Base-by-base conservation (phyloP, 2,113 vertebrate genomes). In the Peromyscus polionotus region DNA sequence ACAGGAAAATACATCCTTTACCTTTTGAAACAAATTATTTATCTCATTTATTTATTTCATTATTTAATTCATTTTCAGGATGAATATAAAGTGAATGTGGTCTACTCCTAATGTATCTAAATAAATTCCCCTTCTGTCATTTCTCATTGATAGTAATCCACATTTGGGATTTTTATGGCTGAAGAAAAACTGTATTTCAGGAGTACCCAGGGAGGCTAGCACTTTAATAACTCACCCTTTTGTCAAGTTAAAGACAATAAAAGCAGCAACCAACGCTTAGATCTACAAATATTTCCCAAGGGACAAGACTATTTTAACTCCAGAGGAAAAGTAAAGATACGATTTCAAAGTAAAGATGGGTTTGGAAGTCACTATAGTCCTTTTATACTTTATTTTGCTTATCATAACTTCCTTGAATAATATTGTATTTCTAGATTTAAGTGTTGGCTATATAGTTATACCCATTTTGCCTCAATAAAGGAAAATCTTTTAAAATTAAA, bases 221-320 rank as follows among this genome's bases (percentile, higher is more conserved):
- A 12, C 28, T 87, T 90, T 92, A 20, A 90, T 81, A 90, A 24
- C 26, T 94, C 45, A 85, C 65, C 14, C 72, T 86, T 81, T 92
- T 94, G 28, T 67, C 72, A 86, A 88, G 33, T 59, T 88, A 75
- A 95, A 85, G 33, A 92, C 61, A 96, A 90, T 68, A 77, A 79
- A 84, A 92, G 19, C 2, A 94, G 16, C n/a, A 89, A 54, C 14
- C 3, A 73, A 90, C 61, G 3, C 36, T 68, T 73, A 80, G 39
- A 83, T 83, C 45, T 93, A 79, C 14, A 96, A 90, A 54, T 94
- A 94, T 87, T 95, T 95, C 28, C 22, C 57, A 48, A 65, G 68
- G 24, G 51, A 22, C 95, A 94, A 95, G 22, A 0, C 7, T 51
- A 63, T 93, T 67, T 93, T 89, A 81, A 87, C 8, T 31, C 9